Conservation (phyloP, 2,113 vertebrate genomes). For the Butorides virescens region DNA sequence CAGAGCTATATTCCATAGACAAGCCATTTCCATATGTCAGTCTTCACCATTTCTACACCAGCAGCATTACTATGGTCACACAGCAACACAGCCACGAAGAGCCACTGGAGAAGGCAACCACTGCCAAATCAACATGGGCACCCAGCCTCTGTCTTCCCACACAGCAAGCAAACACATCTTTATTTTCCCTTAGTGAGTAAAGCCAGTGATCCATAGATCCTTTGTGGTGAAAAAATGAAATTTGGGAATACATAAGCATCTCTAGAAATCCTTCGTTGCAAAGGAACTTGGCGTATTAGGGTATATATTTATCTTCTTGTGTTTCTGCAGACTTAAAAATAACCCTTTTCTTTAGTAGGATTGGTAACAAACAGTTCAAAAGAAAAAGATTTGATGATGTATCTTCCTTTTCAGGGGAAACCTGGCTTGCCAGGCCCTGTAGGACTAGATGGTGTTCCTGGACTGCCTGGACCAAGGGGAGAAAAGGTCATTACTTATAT, state of each 20-base stretch:
- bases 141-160: not conserved
- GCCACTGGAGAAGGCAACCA: not conserved
- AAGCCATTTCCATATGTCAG: not conserved
- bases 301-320: not conserved
- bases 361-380: not conserved
- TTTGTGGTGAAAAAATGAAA: not conserved
- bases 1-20: not conserved
- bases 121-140: not conserved
- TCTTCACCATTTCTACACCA: not conserved
- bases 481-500: conserved; percentile 70
- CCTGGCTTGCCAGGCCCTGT: conserved; percentile 82
- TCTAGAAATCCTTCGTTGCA: not conserved
- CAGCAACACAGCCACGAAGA: not conserved
- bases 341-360: not conserved
- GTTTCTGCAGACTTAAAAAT: not conserved
- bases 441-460: conserved; percentile 79
- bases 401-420: conserved; percentile 71
- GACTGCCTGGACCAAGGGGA: conserved; percentile 78
- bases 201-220: not conserved
- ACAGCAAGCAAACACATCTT: not conserved
- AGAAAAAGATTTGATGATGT: not conserved
- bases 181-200: not conserved
- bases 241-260: not conserved
- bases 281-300: not conserved
- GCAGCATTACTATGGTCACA: not conserved